These are phyloP conservation scores for Rutilus rutilus DNA, from an alignment of 2,113 vertebrate species.

Conservation along the genomic window DNA sequence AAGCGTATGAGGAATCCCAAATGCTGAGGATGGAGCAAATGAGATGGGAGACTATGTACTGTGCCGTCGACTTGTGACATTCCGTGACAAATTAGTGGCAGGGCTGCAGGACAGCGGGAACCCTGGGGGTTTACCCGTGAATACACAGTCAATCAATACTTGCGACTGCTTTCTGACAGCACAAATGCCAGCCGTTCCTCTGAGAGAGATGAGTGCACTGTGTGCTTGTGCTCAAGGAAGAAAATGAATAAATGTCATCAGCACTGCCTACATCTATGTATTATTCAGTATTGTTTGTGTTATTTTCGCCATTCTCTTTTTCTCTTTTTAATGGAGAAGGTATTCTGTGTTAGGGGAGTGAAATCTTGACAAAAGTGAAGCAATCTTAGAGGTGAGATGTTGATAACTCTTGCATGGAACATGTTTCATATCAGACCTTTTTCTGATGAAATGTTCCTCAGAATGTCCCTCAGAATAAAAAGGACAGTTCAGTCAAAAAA, in stretches of 20 bases:
- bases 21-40: conserved; percentile 6
- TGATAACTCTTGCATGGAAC: neutral
- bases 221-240: conserved; percentile 35
- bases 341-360: conserved; percentile 1
- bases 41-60: conserved; percentile 44
- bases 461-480: neutral
- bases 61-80: conserved; percentile 40
- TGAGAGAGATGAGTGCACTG: conserved; percentile 38
- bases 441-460: neutral
- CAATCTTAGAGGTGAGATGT: conserved; percentile 10
- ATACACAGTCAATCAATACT: conserved; percentile 45
- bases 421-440: neutral
- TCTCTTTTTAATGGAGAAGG: conserved; percentile 8
- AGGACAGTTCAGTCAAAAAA: neutral
- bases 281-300: conserved; percentile 45
- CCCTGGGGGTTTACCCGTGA: conserved; percentile 40
- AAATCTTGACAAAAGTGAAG: conserved; percentile 9
- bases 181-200: conserved; percentile 47
- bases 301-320: conserved; percentile 18
- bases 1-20: neutral
- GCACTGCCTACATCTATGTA: conserved; percentile 31
- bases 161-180: conserved; percentile 42
- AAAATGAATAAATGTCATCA: conserved; percentile 49
- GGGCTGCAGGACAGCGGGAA: conserved; percentile 40
- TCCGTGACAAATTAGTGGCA: conserved; percentile 52